Evolutionary conservation across 2,113 vertebrate genomes (phyloP), one percentile per base, ranked within the genome.

Genomic region (Nerophis ophidion): DNA sequence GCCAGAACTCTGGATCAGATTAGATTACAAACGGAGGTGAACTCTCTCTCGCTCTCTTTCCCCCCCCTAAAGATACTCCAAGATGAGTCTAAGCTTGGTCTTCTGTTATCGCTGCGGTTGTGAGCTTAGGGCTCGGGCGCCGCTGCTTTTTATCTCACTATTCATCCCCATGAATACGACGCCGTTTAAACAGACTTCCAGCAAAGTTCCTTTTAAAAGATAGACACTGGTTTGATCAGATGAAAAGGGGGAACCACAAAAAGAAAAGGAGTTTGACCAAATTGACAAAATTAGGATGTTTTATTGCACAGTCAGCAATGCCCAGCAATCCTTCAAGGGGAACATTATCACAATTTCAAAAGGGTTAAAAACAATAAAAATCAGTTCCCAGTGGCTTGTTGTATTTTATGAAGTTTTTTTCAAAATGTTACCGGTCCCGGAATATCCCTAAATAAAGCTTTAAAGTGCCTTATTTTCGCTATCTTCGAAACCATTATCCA

Each of bases 1-100:
- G 69, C 68, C 75, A 64, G 72, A 82, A 87, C 86, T 75, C 78
- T 84, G 77, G 77, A 85, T 72, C 68, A 81, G 87, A 84, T 81
- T 87, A 79, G 75, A 85, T 88, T 88, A 87, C 81, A 80, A 75
- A 84, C 65, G 71, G 71, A 79, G 68, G 70, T 62, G 60, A 78
- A 74, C 63, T 56, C 73, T 66, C 75, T 74, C 68, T 55, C 3
- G 64, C 72, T 71, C 61, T 60, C 54, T 7, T 55, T 26, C 42
- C 42, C 15, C 42, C 15, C 50, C 38, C 58, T 60, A n/a, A 42
- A 62, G 57, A 71, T 56, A 67, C 65, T 80, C 72, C 9, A 33
- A 71, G 71, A 77, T 76, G 64, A 72, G 69, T 70, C 66, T 13
- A 40, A 66, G 57, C 70, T 68, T 79, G 71, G 3, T 60, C 19